Evolutionary conservation across 2,113 vertebrate species (phyloP).

Genomic region (Guaruba guarouba): DNA sequence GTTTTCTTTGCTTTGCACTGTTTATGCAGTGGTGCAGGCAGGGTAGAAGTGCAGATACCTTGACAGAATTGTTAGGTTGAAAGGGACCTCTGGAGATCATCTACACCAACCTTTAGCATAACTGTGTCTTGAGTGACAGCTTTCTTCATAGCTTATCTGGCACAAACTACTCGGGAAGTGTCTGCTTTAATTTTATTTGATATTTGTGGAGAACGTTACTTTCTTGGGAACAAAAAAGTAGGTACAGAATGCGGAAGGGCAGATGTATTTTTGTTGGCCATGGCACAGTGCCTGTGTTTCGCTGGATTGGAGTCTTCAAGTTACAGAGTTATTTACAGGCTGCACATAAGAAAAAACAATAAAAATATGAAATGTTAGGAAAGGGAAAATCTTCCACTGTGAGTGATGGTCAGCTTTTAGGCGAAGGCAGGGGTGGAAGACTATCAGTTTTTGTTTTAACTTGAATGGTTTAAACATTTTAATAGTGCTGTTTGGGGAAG

Average conservation of each 20-base stretch:
- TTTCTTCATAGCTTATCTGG: background rate
- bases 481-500: background rate
- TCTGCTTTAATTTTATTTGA: background rate
- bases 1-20: background rate
- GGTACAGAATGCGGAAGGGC: background rate
- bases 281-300: background rate
- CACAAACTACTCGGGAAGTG: background rate
- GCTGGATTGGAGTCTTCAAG: background rate
- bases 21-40: background rate
- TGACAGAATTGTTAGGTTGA: background rate
- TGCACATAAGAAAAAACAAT: background rate
- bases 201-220: background rate
- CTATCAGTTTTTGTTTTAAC: background rate
- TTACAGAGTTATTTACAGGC: background rate
- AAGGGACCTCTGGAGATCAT: background rate
- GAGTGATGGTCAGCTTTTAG: background rate
- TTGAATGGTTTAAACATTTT: background rate
- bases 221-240: background rate
- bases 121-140: background rate
- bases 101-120: background rate
- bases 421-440: background rate
- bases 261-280: background rate
- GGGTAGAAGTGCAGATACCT: background rate
- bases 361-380: background rate
- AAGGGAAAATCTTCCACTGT: background rate